Evolutionary conservation across 2,113 vertebrate genomes (phyloP), one percentile per base, ranked within the genome.

Genomic region (Mormoops blainvillei): DNA sequence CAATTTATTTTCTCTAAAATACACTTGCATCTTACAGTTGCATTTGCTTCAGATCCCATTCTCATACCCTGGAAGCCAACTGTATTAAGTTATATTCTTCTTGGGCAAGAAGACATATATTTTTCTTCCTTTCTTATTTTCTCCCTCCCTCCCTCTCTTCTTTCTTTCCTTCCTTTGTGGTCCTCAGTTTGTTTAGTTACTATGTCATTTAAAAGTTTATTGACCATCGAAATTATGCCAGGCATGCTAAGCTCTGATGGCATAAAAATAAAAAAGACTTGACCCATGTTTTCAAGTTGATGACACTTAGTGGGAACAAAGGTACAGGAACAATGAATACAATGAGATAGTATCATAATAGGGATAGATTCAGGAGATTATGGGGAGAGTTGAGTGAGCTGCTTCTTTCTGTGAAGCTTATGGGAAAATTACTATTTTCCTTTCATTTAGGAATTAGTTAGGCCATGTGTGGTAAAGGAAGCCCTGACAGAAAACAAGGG

Each of bases 1-100:
- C 97, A 91, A 97, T 98, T 98, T 97, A 97, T 98, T 98, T 97
- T 90, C 48, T 95, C 94, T 96, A 97, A 98, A 98, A 98, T 97
- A 87, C 31, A 95, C 93, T 97, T 94, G 45, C 58, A 87, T 91
- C 78, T 84, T 96, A 93, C 19, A 83, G 56, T 89, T 88, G 73
- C 36, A 41, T 92, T 28, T 96, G 74, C 9, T 87, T 89, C 77
- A 80, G 43, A 91, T 84, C 26, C 50, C 36, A 67, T 83, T 10
- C 28, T 52, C 18, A 58, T 43, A 16, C 0, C 5, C 3, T 22
- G 3, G 2, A 95, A 96, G 77, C 26, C 22, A 94, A 74, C 48
- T 38, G 0, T 77, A 77, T 91, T 95, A 89, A 63, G 54, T 92
- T 96, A 33, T 54, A 12, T 74, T 85, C 28, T 92, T 91, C 24